A percentile compares a stretch with the other conserved stretches of the same genome.
Conservation (phyloP, 2,113 vertebrate species). For the Rhinopomastus cyanomelas region DNA sequence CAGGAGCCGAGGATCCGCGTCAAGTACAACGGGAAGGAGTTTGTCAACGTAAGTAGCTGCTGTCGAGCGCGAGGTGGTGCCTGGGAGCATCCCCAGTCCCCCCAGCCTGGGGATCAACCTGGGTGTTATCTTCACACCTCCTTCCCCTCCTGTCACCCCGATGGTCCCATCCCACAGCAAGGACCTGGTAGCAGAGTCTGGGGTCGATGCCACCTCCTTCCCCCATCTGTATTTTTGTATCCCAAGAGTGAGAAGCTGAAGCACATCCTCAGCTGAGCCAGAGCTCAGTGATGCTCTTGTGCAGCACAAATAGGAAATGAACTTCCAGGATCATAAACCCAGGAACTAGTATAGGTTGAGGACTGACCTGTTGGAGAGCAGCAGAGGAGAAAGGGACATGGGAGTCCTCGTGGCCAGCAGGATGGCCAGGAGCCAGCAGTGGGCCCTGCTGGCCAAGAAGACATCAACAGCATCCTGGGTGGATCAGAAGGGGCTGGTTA, state of each 20-base stretch:
- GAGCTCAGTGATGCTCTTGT: neutral
- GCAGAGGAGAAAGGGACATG: no score
- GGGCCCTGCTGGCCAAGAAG: no score
- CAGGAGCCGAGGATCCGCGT: conserved; percentile 94
- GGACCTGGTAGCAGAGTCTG: neutral
- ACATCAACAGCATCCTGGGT: no score
- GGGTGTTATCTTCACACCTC: neutral
- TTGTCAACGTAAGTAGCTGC: conserved; percentile 87
- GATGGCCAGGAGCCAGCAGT: no score
- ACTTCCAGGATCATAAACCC: no score
- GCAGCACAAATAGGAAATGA: neutral
- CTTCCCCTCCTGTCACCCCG: neutral
- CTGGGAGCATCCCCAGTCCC: neutral
- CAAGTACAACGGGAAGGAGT: conserved; percentile 91
- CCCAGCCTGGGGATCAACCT: neutral
- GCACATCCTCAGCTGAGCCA: neutral
- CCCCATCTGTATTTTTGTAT: neutral
- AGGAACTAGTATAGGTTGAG: no score
- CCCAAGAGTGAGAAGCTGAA: neutral
- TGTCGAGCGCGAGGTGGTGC: neutral
- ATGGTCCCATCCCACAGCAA: neutral
- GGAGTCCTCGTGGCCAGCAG: no score
- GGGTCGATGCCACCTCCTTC: neutral
- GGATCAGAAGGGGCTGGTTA: no score
- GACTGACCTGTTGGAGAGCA: no score